Evolutionary conservation across 2,888 invertebrate species (phyloP).

Genomic region (Sphinx pinastri): DNA sequence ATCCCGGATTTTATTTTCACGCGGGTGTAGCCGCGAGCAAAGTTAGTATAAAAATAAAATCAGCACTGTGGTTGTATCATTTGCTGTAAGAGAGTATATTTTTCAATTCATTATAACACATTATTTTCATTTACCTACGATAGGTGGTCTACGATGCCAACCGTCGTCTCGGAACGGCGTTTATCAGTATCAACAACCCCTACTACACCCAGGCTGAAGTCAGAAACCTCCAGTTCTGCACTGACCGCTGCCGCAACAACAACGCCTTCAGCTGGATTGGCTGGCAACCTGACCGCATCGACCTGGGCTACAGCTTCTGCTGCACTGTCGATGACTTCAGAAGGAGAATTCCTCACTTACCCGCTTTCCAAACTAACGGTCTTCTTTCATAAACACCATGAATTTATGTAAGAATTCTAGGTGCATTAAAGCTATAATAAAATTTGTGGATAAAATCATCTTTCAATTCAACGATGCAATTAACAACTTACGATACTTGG

Average conservation of each 20-base stretch:
- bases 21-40: no score
- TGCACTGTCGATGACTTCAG: slow-evolving; percentile 85
- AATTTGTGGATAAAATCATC: neutral
- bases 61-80: no score
- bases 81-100: no score
- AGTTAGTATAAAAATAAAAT: no score
- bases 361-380: slow-evolving; percentile 73
- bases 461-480: neutral
- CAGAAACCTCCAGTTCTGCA: slow-evolving; percentile 74
- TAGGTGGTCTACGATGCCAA: slow-evolving; percentile 80
- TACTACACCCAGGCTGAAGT: slow-evolving; percentile 71
- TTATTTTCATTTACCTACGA: slow-evolving; percentile 41
- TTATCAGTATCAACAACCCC: slow-evolving; percentile 87
- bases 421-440: neutral
- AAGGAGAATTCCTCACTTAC: slow-evolving; percentile 78
- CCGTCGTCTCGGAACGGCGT: slow-evolving; percentile 80
- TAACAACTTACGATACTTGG: no score
- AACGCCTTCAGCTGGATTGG: slow-evolving; percentile 83
- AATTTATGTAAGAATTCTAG: neutral
- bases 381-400: slow-evolving; percentile 51
- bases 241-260: slow-evolving; percentile 82
- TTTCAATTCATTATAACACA: neutral
- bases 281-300: slow-evolving; percentile 79
- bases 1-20: no score
- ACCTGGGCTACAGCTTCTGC: slow-evolving; percentile 85